A percentile compares a stretch with the other conserved stretches of the same genome.
These are phyloP conservation scores for Rhynchomys soricoides DNA, from an alignment of 2,113 vertebrate genomes.

Conservation along the genomic window DNA sequence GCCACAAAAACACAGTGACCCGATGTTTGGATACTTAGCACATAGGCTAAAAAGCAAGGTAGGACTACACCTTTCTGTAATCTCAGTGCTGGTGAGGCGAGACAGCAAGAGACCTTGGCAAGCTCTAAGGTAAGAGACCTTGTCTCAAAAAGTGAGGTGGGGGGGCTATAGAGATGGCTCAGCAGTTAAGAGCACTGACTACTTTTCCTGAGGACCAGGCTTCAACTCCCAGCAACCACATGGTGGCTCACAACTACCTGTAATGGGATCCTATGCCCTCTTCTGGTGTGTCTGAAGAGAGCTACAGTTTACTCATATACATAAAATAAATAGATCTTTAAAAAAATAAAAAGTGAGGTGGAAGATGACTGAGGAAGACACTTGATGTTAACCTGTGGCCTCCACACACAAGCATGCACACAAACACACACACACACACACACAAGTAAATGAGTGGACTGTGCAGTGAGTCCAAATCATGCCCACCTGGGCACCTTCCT, in stretches of 20 bases:
- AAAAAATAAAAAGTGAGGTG: neutral
- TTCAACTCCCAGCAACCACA: too few relatives aligned
- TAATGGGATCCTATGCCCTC: too few relatives aligned
- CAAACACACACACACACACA: neutral
- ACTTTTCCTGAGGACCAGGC: too few relatives aligned
- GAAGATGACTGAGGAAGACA: neutral
- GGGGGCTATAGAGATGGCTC: too few relatives aligned
- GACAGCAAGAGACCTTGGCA: neutral
- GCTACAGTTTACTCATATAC: too few relatives aligned
- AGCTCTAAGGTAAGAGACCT: neutral
- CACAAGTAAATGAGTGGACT: neutral
- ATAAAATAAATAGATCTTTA: too few relatives aligned
- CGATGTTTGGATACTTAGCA: neutral
- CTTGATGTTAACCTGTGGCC: too few relatives aligned
- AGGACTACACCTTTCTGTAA: neutral
- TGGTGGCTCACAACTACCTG: too few relatives aligned
- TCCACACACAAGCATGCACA: neutral
- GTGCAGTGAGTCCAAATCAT: neutral
- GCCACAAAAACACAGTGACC: neutral
- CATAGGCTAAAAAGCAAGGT: neutral
- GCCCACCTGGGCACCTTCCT: neutral
- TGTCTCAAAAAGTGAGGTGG: neutral
- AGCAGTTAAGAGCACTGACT: too few relatives aligned
- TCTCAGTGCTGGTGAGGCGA: neutral
- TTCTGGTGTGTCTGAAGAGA: too few relatives aligned